phyloP scores from a whole-genome alignment of 2,113 vertebrate genomes.

The Fukomys damarensis region DNA sequence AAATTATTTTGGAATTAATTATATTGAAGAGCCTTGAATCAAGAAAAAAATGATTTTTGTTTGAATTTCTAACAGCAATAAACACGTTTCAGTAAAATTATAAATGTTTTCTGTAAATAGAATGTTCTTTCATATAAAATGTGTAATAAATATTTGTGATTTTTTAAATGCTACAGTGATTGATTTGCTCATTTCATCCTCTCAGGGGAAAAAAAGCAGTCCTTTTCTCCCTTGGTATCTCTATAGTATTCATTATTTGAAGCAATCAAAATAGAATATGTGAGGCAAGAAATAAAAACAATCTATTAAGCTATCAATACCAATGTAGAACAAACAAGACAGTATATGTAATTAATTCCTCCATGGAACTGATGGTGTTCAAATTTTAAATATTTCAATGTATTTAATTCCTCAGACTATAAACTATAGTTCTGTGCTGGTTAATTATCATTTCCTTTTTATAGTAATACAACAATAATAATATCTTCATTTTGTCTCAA shows the following conservation, averaged over 20 bases:
- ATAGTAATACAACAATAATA: background rate
- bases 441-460: background rate
- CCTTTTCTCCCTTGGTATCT: background rate
- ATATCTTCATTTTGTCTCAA: background rate
- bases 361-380: background rate
- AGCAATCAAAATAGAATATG: background rate
- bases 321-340: background rate
- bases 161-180: background rate
- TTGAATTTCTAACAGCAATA: background rate
- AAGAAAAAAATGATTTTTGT: background rate
- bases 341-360: background rate
- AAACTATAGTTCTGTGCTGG: background rate
- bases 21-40: background rate
- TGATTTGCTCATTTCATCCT: background rate
- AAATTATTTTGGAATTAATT: background rate
- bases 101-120: background rate
- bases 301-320: background rate
- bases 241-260: background rate
- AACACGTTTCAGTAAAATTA: background rate
- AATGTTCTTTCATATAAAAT: background rate
- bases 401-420: background rate
- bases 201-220: background rate
- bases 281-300: background rate
- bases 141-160: background rate
- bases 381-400: slow-evolving; percentile 8